Percentiles rank a stretch among this genome's conserved stretches.
Evolutionary conservation across 2,888 invertebrate genomes (phyloP).

Genomic region (Melolontha melolontha): DNA sequence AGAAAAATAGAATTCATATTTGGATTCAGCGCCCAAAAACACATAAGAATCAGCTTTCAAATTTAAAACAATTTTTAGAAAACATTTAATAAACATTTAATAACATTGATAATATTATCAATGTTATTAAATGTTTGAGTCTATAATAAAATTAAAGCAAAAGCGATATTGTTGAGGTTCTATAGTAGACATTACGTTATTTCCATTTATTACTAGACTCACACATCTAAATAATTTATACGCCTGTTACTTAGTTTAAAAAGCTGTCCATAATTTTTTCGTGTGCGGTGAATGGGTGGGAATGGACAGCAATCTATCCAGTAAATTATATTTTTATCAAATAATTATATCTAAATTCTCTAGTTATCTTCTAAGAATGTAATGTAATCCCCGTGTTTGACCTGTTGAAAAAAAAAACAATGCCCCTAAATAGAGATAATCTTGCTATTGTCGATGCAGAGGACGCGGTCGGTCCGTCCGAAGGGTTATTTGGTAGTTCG

Average conservation of each 20-base stretch:
- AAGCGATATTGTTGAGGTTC: too few species aligned
- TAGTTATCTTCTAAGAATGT: background rate
- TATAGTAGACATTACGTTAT: too few species aligned
- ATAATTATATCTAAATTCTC: slow-evolving; percentile 11
- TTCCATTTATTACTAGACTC: too few species aligned
- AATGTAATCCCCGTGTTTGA: background rate
- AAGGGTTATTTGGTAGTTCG: background rate
- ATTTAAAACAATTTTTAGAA: too few species aligned
- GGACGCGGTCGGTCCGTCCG: slow-evolving; percentile 1
- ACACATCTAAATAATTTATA: too few species aligned
- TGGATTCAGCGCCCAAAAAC: too few species aligned
- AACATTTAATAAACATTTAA: too few species aligned
- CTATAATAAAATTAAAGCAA: too few species aligned
- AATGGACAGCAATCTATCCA: background rate
- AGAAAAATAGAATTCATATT: too few species aligned
- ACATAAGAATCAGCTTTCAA: too few species aligned
- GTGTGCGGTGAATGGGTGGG: background rate
- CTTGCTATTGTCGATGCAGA: slow-evolving; percentile 1
- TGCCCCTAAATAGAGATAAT: slow-evolving; percentile 11
- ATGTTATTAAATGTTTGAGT: too few species aligned
- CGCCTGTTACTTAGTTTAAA: background rate
- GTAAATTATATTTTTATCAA: slow-evolving; percentile 13
- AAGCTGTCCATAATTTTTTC: background rate
- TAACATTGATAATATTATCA: too few species aligned
- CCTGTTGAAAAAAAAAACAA: slow-evolving; percentile 18